Percentiles rank a stretch among this genome's conserved stretches.
phyloP scores from a whole-genome alignment of 1,140 invertebrate genomes.

The Littorina saxatilis region DNA sequence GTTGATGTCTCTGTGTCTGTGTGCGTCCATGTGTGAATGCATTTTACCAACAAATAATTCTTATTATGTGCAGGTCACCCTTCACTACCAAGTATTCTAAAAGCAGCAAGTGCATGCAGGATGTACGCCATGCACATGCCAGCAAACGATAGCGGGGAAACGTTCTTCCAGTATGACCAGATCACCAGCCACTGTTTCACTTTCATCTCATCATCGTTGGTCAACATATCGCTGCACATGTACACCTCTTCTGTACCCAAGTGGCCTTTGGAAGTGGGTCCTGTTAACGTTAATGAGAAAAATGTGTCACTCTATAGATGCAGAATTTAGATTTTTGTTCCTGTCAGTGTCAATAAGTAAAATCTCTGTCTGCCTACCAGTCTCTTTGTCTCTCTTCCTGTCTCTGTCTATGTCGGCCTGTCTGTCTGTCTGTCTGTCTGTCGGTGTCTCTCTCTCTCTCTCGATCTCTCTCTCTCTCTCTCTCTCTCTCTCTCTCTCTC shows the following conservation, averaged over 20 bases:
- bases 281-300: too few species aligned
- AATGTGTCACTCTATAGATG: too few species aligned
- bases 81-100: background rate
- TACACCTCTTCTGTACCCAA: slow-evolving; percentile 21
- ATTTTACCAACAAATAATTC: too few species aligned
- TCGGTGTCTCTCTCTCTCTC: too few species aligned
- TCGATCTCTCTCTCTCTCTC: too few species aligned
- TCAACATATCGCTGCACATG: background rate
- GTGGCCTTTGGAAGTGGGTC: slow-evolving; percentile 21
- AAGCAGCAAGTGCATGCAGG: background rate
- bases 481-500: too few species aligned
- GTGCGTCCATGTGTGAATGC: background rate
- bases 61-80: slow-evolving; percentile 30
- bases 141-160: background rate
- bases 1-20: background rate
- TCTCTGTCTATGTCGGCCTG: too few species aligned
- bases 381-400: too few species aligned
- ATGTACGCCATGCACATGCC: slow-evolving; percentile 25
- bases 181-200: slow-evolving; percentile 14
- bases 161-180: slow-evolving; percentile 24
- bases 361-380: too few species aligned
- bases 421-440: too few species aligned
- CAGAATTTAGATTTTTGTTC: too few species aligned
- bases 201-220: background rate
- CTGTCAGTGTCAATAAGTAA: too few species aligned